Evolutionary conservation across 2,888 invertebrate genomes (phyloP), one percentile per base, ranked within the genome.

Genomic region (Temnothorax rugatulus): DNA sequence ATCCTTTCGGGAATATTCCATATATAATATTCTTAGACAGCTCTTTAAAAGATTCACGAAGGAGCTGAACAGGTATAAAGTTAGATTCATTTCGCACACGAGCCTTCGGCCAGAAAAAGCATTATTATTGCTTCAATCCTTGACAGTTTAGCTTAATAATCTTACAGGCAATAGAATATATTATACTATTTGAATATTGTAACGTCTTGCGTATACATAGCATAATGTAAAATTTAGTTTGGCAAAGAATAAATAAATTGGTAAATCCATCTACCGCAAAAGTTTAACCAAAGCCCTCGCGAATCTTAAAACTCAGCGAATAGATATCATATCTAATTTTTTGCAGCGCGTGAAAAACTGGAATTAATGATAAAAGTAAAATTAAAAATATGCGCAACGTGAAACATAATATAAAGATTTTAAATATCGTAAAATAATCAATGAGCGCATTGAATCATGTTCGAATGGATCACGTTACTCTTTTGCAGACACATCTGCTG

Each of bases 11-110:
- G 74, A 15, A 41, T 82, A 73, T 34, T 34, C 21, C 25, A 66
- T 83, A 21, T n/a, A 41, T 57, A 82, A 9, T 41, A 88, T 86
- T 87, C 69, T n/a, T 52, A 29, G 38, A 63, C 21, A n/a, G 41
- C 59, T 47, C 34, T 34, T 21, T 66, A 21, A 63, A 75, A 84
- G 71, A 86, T 88, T 88, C 63, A 88, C 63, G 63, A 63, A 81
- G 52, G n/a, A 15, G 8, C 25, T 54, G 25, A 79, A 57, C 47
- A 21, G 57, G 2, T 71, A 83, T 57, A 29, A 54, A 71, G 34
- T 34, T 34, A 15, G 38, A 25, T 38, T 61, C 63, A 85, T 85
- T 82, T 88, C 79, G 75, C 83, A 79, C 63, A 34, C 15, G 9
- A 41, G 52, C 38, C 25, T 79, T 29, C 52, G 25, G 11, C 7